These are phyloP conservation scores for Catocala fraxini DNA, from an alignment of 2,888 invertebrate species.

Conservation along the genomic window DNA sequence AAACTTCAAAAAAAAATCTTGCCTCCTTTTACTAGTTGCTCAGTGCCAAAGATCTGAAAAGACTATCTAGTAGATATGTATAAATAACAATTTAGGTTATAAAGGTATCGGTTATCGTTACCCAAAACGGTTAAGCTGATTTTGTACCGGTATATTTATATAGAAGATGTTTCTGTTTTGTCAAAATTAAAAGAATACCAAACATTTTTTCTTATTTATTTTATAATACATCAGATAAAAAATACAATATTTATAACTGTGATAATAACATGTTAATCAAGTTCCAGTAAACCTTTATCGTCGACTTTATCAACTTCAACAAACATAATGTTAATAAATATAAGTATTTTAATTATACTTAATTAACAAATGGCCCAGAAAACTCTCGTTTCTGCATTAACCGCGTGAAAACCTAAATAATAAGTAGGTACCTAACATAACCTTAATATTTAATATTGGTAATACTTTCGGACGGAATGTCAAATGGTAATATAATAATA, in stretches of 20 bases:
- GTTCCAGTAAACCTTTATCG: conserved; percentile 32
- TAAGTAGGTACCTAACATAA: conserved; percentile 40
- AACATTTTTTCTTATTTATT: conserved; percentile 60
- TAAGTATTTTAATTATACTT: conserved; percentile 45
- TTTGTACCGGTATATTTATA: too few species aligned
- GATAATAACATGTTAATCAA: conserved; percentile 68
- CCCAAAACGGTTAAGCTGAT: too few species aligned
- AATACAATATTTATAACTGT: conserved; percentile 80
- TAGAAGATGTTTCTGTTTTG: too few species aligned
- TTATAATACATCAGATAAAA: conserved; percentile 76
- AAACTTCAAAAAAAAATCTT: too few species aligned
- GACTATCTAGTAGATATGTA: too few species aligned
- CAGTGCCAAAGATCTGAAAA: too few species aligned
- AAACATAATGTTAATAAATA: conserved; percentile 54
- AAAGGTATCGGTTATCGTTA: too few species aligned
- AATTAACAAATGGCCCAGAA: conserved; percentile 61
- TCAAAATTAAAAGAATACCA: conserved; percentile 29
- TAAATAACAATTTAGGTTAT: too few species aligned
- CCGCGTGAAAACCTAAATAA: conserved; percentile 39
- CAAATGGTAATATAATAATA: conserved; percentile 53
- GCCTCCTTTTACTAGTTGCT: too few species aligned
- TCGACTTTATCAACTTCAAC: conserved; percentile 47
- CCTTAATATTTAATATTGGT: conserved; percentile 63
- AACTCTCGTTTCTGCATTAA: conserved; percentile 48
- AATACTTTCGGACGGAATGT: conserved; percentile 83